phyloP scores from a whole-genome alignment of 1,140 invertebrate species.

The Phymorhynchus buccinoides region DNA sequence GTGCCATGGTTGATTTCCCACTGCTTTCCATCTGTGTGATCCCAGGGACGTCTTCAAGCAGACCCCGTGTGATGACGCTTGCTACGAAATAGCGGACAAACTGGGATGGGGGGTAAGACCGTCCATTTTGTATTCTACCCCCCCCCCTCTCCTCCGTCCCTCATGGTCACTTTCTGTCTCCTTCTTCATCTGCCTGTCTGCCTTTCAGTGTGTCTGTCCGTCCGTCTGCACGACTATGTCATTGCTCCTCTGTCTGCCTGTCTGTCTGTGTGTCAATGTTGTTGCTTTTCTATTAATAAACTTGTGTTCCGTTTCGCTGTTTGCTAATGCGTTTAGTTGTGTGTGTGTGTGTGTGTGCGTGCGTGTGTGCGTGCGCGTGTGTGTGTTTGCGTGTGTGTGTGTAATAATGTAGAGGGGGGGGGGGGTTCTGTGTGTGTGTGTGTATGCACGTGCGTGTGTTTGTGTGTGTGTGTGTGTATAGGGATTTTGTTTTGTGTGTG shows the following conservation, averaged over 20 bases:
- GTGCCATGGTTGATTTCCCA: too few relatives aligned
- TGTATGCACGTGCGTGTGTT: background rate
- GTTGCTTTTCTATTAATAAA: too few relatives aligned
- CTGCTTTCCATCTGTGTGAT: too few relatives aligned
- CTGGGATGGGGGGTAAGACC: slow-evolving; percentile 4
- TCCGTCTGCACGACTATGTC: background rate
- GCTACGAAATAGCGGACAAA: background rate
- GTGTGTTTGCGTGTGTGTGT: too few relatives aligned
- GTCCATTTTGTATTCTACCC: too few relatives aligned
- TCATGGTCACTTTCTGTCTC: background rate
- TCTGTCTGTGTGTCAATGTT: background rate
- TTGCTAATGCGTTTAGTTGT: too few relatives aligned
- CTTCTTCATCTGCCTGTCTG: background rate
- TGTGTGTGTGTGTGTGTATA: too few relatives aligned
- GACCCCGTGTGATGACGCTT: background rate
- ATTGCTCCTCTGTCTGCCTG: background rate
- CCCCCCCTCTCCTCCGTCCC: too few relatives aligned
- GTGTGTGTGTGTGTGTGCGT: too few relatives aligned
- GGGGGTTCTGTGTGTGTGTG: background rate
- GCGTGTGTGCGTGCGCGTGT: background rate
- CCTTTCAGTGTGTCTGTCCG: background rate
- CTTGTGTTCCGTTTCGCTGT: too few relatives aligned
- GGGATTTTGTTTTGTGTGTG: background rate
- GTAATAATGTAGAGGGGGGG: too few relatives aligned
- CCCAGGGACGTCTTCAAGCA: background rate